Evolutionary conservation across 2,888 invertebrate genomes (phyloP).

Genomic region (Meta bourneti): DNA sequence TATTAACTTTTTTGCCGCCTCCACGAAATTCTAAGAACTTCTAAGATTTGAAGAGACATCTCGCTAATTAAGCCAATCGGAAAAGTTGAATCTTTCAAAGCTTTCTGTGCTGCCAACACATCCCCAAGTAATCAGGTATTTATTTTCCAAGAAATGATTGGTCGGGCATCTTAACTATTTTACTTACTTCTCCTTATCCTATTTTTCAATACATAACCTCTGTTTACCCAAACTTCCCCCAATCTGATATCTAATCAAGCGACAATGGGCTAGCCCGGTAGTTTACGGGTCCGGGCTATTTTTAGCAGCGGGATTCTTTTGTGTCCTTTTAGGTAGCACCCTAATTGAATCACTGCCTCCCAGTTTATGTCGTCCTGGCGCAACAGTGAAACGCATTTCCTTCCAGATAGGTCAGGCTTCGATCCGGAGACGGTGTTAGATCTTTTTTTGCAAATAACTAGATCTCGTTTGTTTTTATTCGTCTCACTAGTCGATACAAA

Average conservation of each 20-base stretch:
- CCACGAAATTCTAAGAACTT: no score
- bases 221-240: conserved; percentile 14
- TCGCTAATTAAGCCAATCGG: no score
- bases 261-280: conserved; percentile 4
- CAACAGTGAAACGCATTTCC: neutral
- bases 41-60: no score
- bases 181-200: neutral
- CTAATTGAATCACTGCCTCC: conserved; percentile 32
- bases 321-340: neutral
- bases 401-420: neutral
- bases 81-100: no score
- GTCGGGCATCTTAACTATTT: neutral
- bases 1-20: no score
- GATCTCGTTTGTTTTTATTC: no score
- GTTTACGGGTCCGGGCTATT: conserved; percentile 25
- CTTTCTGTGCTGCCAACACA: no score
- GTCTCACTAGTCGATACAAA: neutral
- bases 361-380: neutral
- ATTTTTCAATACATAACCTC: conserved; percentile 28
- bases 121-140: no score
- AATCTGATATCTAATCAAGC: conserved; percentile 21
- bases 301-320: conserved; percentile 8
- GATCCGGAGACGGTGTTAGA: neutral
- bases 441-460: neutral
- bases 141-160: no score